Evolutionary conservation across 2,888 invertebrate species (phyloP).

Genomic region (Caenorhabditis imperialis): DNA sequence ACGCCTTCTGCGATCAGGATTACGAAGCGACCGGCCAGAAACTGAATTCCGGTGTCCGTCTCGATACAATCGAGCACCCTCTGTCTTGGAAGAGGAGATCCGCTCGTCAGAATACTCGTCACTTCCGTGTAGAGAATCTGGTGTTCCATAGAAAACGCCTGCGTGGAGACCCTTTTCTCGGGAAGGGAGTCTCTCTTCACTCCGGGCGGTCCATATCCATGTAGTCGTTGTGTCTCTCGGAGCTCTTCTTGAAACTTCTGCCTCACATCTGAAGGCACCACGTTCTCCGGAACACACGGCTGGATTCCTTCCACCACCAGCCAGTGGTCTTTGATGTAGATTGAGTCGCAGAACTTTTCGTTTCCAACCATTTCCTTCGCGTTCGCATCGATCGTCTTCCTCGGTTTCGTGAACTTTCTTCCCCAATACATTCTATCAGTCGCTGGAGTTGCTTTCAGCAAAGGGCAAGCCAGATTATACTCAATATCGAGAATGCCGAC

Average conservation of each 20-base stretch:
- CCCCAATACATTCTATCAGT: slow-evolving; percentile 47
- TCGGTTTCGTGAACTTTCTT: slow-evolving; percentile 22
- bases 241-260: slow-evolving; percentile 29
- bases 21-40: slow-evolving; percentile 45
- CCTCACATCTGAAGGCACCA: slow-evolving; percentile 27
- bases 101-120: slow-evolving; percentile 29
- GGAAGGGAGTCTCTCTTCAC: slow-evolving; percentile 6
- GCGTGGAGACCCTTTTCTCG: slow-evolving; percentile 43
- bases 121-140: slow-evolving; percentile 45
- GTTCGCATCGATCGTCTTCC: slow-evolving; percentile 19
- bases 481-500: slow-evolving; percentile 12
- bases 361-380: slow-evolving; percentile 20
- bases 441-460: slow-evolving; percentile 28
- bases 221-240: slow-evolving; percentile 29
- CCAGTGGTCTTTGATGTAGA: slow-evolving; percentile 49
- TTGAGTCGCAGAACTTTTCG: slow-evolving; percentile 40
- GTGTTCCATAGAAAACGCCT: slow-evolving; percentile 48
- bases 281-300: slow-evolving; percentile 52
- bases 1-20: slow-evolving; percentile 50
- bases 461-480: slow-evolving; percentile 21
- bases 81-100: slow-evolving; percentile 37
- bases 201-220: slow-evolving; percentile 16
- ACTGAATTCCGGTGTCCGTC: slow-evolving; percentile 45
- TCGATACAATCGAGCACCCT: slow-evolving; percentile 40
- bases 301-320: slow-evolving; percentile 45